phyloP scores from a whole-genome alignment of 2,797 vertebrate species.

The Paedocypris micromegethes region DNA sequence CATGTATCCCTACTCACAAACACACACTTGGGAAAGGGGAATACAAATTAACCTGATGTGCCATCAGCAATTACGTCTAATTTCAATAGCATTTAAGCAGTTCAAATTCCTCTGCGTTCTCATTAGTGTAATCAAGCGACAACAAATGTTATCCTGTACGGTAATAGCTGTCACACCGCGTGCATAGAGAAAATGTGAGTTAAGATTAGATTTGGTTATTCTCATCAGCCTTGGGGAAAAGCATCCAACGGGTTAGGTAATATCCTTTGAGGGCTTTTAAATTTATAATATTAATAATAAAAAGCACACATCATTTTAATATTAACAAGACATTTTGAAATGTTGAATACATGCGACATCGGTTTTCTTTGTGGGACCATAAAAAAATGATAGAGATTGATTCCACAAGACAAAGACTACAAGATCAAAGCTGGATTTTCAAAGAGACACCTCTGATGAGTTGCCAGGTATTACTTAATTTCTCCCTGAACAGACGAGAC shows the following conservation, averaged over 20 bases:
- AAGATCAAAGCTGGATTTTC: constrained; percentile 56
- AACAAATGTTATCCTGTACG: constrained; percentile 74
- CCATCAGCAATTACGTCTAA: constrained; percentile 77
- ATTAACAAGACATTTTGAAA: constrained; percentile 60
- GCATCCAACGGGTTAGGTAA: constrained; percentile 45
- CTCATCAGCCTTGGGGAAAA: constrained; percentile 38
- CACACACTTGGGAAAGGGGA: constrained; percentile 61
- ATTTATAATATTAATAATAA: constrained; percentile 21
- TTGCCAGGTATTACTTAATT: constrained; percentile 24
- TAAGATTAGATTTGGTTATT: constrained; percentile 64
- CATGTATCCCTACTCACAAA: constrained; percentile 54
- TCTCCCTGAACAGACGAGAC: constrained; percentile 10
- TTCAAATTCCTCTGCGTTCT: constrained; percentile 69
- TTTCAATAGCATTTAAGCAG: constrained; percentile 76
- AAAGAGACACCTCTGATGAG: constrained; percentile 23
- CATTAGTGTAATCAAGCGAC: constrained; percentile 77
- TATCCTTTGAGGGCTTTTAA: constrained; percentile 52
- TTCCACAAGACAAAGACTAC: constrained; percentile 62
- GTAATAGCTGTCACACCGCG: constrained; percentile 66
- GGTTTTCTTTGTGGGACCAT: constrained; percentile 63
- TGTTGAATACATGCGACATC: constrained; percentile 51
- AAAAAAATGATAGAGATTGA: constrained; percentile 64
- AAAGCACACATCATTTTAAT: constrained; percentile 59
- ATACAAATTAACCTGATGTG: constrained; percentile 77
- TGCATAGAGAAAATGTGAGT: constrained; percentile 61